Evolutionary conservation across 1,140 invertebrate species (phyloP), one percentile per base, ranked within the genome.

Genomic region (Antheraea mylitta): DNA sequence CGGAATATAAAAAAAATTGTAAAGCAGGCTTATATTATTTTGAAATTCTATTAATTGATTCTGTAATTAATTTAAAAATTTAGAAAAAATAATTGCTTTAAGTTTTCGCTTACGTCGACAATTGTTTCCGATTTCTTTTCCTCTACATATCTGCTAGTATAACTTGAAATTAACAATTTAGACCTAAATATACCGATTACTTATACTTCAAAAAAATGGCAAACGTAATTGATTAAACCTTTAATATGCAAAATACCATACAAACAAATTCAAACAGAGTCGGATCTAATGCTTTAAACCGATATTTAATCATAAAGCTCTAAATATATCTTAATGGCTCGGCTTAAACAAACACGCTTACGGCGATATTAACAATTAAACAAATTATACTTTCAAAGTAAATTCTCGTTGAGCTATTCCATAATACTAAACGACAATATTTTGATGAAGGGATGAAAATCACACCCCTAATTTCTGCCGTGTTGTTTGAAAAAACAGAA

Each of bases 321-420:
- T 68, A 76, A 78, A 82, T 74, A 69, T 64, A 67, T 42, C 60
- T 67, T n/a, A 53, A 18, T 58, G 76, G 81, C 79, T 68, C 81
- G 9, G 16, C 16, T 53, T 53, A 6, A 10, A 16, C 45, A 5
- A 53, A 53, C 11, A 53, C 45, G 79, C 82, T 73, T 62, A 11
- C 42, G 73, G 82, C 76, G n/a, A 78, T 73, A 75, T 76, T 80
- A 72, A 77, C 79, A 82, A 81, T 83, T 81, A 81, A 67, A 64
- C 36, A 77, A 80, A 81, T 83, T 78, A 80, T 77, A 75, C 74
- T 75, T 76, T 76, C 67, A 78, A 81, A 82, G 68, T 45, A 30
- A 64, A 42, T 66, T 16, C 5, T 38, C 58, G 18, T 19, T 42
- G 30, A 53, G 45, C 18, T n/a, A 72, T 68, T 72, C 62, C 70